These are phyloP conservation scores for Micrasema minimum DNA, from an alignment of 1,140 invertebrate genomes.

Conservation along the genomic window DNA sequence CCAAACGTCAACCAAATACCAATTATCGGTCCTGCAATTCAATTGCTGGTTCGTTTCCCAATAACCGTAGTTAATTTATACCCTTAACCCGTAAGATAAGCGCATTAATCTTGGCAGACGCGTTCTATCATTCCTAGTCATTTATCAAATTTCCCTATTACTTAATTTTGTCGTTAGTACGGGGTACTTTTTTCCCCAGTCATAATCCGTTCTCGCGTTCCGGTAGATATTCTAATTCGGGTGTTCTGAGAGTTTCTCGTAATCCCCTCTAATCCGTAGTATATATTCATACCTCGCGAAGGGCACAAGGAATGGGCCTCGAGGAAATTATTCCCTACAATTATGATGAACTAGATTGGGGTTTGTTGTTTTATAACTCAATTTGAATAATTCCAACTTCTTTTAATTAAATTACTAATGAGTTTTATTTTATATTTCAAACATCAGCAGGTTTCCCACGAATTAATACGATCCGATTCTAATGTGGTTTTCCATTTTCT, in stretches of 20 bases:
- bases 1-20: slow-evolving; percentile 37
- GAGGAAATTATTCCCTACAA: slow-evolving; percentile 25
- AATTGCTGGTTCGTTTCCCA: slow-evolving; percentile 41
- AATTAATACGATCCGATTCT: not conserved
- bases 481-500: no score
- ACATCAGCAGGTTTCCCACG: not conserved
- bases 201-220: slow-evolving; percentile 52
- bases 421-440: no score
- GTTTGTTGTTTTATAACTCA: slow-evolving; percentile 36
- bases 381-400: slow-evolving; percentile 23
- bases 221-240: slow-evolving; percentile 51
- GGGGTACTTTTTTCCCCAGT: slow-evolving; percentile 44
- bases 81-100: slow-evolving; percentile 34
- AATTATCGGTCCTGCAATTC: slow-evolving; percentile 39
- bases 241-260: slow-evolving; percentile 36
- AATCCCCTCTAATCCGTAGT: slow-evolving; percentile 52
- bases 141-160: slow-evolving; percentile 53
- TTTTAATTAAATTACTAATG: slow-evolving; percentile 25
- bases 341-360: slow-evolving; percentile 31
- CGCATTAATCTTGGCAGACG: slow-evolving; percentile 33
- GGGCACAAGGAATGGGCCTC: slow-evolving; percentile 15
- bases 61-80: slow-evolving; percentile 39
- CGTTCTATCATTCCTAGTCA: slow-evolving; percentile 43
- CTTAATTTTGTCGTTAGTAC: slow-evolving; percentile 52
- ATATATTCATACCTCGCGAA: slow-evolving; percentile 50